Evolutionary conservation across 2,797 vertebrate species (phyloP), one percentile per base, ranked within the genome.

Genomic region (Ceryle rudis): DNA sequence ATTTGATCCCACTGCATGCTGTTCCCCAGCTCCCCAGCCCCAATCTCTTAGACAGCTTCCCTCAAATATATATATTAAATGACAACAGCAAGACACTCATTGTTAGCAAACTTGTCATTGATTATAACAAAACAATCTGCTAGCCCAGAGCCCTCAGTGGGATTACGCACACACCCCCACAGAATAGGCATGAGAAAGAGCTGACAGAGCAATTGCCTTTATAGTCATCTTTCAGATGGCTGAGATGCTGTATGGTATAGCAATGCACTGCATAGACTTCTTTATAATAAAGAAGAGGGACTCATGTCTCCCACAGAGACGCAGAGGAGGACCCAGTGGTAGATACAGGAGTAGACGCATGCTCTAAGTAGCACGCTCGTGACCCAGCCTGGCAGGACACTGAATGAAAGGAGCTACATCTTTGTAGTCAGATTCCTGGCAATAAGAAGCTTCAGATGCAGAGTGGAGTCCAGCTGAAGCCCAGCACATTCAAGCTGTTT

Each of bases 401-500:
- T 2, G 1, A 55, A 28, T 52, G 57, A 81, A 73, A 77, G 52
- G 16, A 70, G 13, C 44, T 52, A 25, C 0, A 0, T 46, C 62
- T 94, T 87, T 92, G 70, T 55, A 66, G 52, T 4, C 16, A 19
- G 8, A 47, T 11, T 96, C 33, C 81, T 64, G 44, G 25, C 62
- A 64, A 70, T 21, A 23, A 20, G 33, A 91, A 57, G 25, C 51
- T 89, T 92, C 86, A 84, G 78, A 86, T 23, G 33, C 39, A 79
- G 72, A 35, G 31, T 10, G 3, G 14, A 72, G 67, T 33, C 55
- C 70, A 73, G 35, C 60, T 79, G 83, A 79, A 79, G 37, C n/a
- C 57, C 46, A 39, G 49, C 0, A 1, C 0, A 0, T 62, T 14
- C 14, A 39, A 46, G 37, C 52, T 62, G 44, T 80, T 89, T 22